phyloP scores from a whole-genome alignment of 2,888 invertebrate species.

The Orgyia antiqua region DNA sequence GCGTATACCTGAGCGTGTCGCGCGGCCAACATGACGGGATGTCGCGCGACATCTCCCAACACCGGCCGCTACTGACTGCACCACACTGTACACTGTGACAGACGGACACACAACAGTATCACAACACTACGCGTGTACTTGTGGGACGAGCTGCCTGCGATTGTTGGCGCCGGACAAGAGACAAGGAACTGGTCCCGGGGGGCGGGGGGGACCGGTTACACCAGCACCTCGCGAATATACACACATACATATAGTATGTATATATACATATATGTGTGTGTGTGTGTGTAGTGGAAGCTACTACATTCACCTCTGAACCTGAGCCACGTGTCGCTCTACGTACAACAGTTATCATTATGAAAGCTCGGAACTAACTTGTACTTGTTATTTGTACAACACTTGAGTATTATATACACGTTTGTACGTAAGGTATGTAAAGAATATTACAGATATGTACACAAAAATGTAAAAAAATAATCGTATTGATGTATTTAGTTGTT shows the following conservation, averaged over 20 bases:
- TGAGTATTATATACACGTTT: too few relatives aligned
- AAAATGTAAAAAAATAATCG: too few relatives aligned
- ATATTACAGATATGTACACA: too few relatives aligned
- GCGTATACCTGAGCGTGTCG: too few relatives aligned
- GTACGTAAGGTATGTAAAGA: too few relatives aligned
- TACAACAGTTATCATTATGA: not conserved
- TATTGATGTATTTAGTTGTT: too few relatives aligned
- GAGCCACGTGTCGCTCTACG: not conserved
- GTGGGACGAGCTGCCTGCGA: slow-evolving; percentile 30
- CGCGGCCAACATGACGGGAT: slow-evolving; percentile 52
- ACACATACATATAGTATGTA: too few relatives aligned
- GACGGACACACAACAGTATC: slow-evolving; percentile 23
- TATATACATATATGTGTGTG: not conserved
- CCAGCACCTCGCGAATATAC: slow-evolving; percentile 15
- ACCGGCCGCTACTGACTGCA: too few relatives aligned
- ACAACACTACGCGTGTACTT: slow-evolving; percentile 27
- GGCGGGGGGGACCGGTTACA: slow-evolving; percentile 24
- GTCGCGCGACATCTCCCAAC: slow-evolving; percentile 21
- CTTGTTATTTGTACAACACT: too few relatives aligned
- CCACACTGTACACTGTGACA: slow-evolving; percentile 4
- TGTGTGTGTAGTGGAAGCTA: not conserved
- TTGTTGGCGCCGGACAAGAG: not conserved
- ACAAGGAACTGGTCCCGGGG: slow-evolving; percentile 5
- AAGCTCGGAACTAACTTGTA: not conserved
- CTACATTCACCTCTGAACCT: too few relatives aligned